Base-by-base conservation (phyloP, 2,797 vertebrate species). In the Antrozous pallidus region DNA sequence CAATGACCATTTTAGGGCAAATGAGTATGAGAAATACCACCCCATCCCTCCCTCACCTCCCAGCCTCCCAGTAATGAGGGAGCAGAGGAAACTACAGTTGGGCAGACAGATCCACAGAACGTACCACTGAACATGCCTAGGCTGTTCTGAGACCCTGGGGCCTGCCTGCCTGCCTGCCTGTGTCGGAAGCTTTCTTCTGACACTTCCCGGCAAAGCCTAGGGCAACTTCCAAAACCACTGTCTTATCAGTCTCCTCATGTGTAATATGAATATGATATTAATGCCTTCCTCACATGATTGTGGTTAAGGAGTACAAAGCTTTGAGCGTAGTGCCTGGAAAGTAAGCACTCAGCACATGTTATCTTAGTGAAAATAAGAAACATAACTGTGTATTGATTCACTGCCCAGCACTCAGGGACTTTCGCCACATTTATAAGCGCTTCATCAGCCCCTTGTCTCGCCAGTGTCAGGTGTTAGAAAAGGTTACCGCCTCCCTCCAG, bases 221-320 rank as follows among this genome's bases (percentile, higher is more conserved):
- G 10, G 45, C 49, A 80, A 91, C 74, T 86, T 93, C 77, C 49
- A 38, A 89, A 70, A 83, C n/a, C 63, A 42, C 17, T 40, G 5
- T 9, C 22, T 26, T 22, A 47, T 78, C 70, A 12, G 47, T 45
- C 26, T 94, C 31, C 73, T 87, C 77, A n/a, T 6, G 5, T 9
- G 42, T 83, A 84, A 61, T 13, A 77, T 6, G 1, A 51, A 70
- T 56, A 77, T 10, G 91, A 74, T 36, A 89, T n/a, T 8, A 80
- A 42, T 7, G 40, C 16, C 38, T 77, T 82, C 40, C 49, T 95
- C 79, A 81, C 28, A 28, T 4, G 74, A 40, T 9, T 82, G 36
- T 6, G n/a, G 0, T 33, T 33, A 38, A 70, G 18, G 28, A 20
- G 3, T 8, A 54, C 17, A 90, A 73, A 90, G 17, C 33, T 12